Conservation (phyloP, 2,113 vertebrate genomes). For the Illadopsis cleaveri region DNA sequence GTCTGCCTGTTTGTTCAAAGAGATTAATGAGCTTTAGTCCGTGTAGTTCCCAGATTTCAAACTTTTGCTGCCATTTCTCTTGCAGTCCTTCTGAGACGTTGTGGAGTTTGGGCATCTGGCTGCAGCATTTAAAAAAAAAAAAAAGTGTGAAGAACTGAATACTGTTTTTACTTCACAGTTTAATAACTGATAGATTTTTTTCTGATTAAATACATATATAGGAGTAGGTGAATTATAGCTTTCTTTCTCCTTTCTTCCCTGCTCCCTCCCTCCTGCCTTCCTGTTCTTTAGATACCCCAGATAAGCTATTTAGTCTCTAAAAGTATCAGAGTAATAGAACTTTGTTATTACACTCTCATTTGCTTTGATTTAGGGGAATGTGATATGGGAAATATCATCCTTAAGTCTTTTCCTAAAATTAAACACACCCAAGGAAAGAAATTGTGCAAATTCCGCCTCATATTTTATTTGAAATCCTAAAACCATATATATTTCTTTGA, state of each 20-base stretch:
- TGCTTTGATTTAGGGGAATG: not conserved
- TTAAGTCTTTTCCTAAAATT: not conserved
- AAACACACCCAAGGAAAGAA: not conserved
- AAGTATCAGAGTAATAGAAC: not conserved
- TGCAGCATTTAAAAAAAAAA: not conserved
- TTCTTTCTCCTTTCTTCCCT: not conserved
- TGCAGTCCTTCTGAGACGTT: not conserved
- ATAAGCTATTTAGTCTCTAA: not conserved
- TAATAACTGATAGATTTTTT: not conserved
- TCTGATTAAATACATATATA: not conserved
- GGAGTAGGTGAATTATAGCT: not conserved
- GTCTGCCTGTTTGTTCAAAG: not conserved
- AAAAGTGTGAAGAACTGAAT: not conserved
- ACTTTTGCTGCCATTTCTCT: not conserved
- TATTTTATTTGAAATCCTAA: not conserved
- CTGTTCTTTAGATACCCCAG: not conserved
- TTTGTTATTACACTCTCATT: not conserved
- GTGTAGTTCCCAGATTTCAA: not conserved
- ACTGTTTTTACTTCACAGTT: not conserved
- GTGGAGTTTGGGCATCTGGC: not conserved
- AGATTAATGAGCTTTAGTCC: not conserved
- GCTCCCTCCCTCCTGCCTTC: fast-evolving
- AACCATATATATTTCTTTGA: not conserved
- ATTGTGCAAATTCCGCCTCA: not conserved
- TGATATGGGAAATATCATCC: not conserved